Conservation (phyloP, 2,797 vertebrate genomes). For the Syndactyla subalaris region DNA sequence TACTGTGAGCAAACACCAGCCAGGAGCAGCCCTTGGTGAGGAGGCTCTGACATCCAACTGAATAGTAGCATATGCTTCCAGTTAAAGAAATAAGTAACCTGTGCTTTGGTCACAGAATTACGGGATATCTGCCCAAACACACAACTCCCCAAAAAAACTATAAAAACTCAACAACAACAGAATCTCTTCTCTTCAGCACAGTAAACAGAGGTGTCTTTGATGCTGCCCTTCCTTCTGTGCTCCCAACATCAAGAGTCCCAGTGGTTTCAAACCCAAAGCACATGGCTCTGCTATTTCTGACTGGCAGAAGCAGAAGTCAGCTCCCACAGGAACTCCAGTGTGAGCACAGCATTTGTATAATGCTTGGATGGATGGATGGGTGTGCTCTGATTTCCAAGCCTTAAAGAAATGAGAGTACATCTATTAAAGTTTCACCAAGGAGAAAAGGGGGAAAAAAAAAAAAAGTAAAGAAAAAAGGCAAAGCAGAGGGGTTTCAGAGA, state of each 20-base stretch:
- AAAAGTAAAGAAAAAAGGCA: neutral
- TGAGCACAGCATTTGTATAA: neutral
- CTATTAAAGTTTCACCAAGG: slow-evolving; percentile 15
- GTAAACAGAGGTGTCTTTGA: neutral
- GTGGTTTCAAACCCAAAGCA: neutral
- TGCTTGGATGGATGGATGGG: neutral
- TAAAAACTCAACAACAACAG: neutral
- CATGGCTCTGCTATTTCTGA: neutral
- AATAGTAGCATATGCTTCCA: neutral
- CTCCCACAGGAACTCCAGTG: neutral
- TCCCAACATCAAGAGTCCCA: rapidly evolving
- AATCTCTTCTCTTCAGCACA: neutral
- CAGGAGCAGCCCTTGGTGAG: neutral
- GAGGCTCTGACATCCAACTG: neutral
- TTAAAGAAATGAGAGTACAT: neutral
- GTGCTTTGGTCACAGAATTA: neutral
- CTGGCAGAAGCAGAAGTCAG: neutral
- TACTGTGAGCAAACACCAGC: neutral
- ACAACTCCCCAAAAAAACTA: neutral
- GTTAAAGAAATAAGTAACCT: neutral
- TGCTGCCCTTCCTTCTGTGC: neutral
- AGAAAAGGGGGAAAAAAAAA: neutral
- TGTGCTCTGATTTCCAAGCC: neutral
- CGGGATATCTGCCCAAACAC: neutral
- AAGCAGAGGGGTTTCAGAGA: slow-evolving; percentile 65